Base-by-base conservation (phyloP, 2,113 vertebrate genomes). In the Eleginops maclovinus region DNA sequence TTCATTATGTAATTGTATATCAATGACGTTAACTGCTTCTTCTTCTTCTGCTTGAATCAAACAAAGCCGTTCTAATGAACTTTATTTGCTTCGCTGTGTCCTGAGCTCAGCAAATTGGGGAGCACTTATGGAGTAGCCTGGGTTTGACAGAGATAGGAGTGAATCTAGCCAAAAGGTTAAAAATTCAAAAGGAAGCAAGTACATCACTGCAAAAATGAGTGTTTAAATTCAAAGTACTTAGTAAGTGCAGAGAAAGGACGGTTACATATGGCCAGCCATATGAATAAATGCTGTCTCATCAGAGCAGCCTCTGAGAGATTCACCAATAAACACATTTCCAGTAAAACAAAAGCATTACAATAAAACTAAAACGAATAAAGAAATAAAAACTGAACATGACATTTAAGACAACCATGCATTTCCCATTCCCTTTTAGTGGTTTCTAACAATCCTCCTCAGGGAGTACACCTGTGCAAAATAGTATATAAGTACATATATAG, bases 381-480 rank as follows among this genome's bases (percentile, higher is more conserved):
- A 72, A 16, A 47, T 41, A 46, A 50, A 64, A 26, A 70, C 16
- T 41, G 7, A 71, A 43, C 11, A 74, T 43, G n/a, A 26, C 43
- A 11, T 62, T 76, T 40, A 21, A 24, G 12, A 61, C 4, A 54
- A 16, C n/a, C 0, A 1, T 40, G 19, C 19, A 12, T 53, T 71
- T 44, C 59, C 63, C 24, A 12, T 65, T 26, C 72, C 4, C n/a
- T 64, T 60, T 47, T 43, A 84, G 79, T 84, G 84, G 81, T 88
- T 86, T 65, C 17, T 31, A 36, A 36, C n/a, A 43, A 56, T 46
- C 21, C 40, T 75, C 60, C 41, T 44, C 24, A 43, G 3, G 21
- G 21, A 65, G 28, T 46, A 70, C 16, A 55, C 40, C 19, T 82
- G 86, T 88, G 84, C 88, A 86, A 84, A 88, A 75, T 24, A 61